Percentiles rank a stretch among this genome's conserved stretches.
Evolutionary conservation across 2,888 invertebrate genomes (phyloP).

Genomic region (Platycheirus albimanus): DNA sequence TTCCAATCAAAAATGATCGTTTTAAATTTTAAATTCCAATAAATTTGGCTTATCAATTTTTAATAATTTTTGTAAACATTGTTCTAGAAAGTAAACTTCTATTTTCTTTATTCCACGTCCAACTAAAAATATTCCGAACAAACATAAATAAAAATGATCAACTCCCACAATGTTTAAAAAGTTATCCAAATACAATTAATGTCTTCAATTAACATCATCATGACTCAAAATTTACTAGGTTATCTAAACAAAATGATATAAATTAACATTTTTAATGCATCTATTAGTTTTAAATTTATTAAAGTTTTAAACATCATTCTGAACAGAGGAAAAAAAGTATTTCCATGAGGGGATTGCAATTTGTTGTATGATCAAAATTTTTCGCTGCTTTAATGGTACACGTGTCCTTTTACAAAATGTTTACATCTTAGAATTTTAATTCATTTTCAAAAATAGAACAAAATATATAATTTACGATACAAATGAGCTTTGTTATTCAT

Average conservation of each 20-base stretch:
- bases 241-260: constrained; percentile 1
- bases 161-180: not conserved
- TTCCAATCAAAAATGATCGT: too few relatives aligned
- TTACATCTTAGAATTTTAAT: constrained; percentile 16
- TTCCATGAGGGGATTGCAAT: not conserved
- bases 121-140: not conserved
- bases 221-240: not conserved
- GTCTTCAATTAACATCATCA: not conserved
- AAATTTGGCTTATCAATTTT: too few relatives aligned
- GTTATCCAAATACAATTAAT: not conserved
- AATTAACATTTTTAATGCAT: not conserved
- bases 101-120: too few relatives aligned
- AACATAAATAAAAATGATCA: not conserved
- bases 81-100: too few relatives aligned
- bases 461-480: not conserved
- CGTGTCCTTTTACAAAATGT: not conserved
- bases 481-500: not conserved
- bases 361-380: not conserved
- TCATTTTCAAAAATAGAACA: not conserved
- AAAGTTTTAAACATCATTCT: not conserved
- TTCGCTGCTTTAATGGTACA: not conserved
- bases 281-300: constrained; percentile 3
- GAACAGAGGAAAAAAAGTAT: not conserved
- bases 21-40: too few relatives aligned
- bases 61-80: too few relatives aligned